Evolutionary conservation across 2,888 invertebrate species (phyloP), one percentile per base, ranked within the genome.

Genomic region (Epistrophe grossulariae): DNA sequence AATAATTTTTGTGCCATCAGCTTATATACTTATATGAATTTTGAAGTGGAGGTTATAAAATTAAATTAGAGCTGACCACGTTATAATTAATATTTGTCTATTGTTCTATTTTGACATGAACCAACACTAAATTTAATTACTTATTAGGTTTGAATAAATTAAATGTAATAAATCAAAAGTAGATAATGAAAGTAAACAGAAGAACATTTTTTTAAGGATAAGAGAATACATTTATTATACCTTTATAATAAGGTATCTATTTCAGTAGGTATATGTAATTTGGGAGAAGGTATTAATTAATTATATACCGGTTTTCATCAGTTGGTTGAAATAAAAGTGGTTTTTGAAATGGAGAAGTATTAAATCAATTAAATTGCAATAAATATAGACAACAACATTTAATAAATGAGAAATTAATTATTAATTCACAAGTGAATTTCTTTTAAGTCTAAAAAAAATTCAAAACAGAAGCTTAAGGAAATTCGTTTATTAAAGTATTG

Each of bases 131-230:
- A 7, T 31, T 57, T 31, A 31, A 57, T 57, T 57, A n/a, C 31
- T 57, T 57, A 31, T 31, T 55, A 28, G 55, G 5, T n/a, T 31
- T 19, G 57, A 57, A 57, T 57, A n/a, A 57, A 57, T 57, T 57
- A 60, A 60, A 60, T 19, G 38, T 60, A 17, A 24, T 9, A 10
- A 45, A 45, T 45, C 45, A 45, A n/a, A n/a, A 45, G n/a, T n/a
- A n/a, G 45, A 45, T 45, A 45, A 55, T 55, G 13, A 24, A 28
- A 13, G 13, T 24, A 28, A 50, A 19, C 4, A 50, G 6, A 19
- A 19, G 9, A 19, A 10, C 7, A 9, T 19, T 13, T n/a, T 13
- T n/a, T 45, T 17, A 45, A 45, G 8, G n/a, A n/a, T 45, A n/a
- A 45, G 9, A 8, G 45, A 10, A 5, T 45, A 45, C 2, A n/a